A percentile compares a stretch with the other conserved stretches of the same genome.
These are phyloP conservation scores for Podabrus alpinus DNA, from an alignment of 2,888 invertebrate genomes.

Conservation along the genomic window DNA sequence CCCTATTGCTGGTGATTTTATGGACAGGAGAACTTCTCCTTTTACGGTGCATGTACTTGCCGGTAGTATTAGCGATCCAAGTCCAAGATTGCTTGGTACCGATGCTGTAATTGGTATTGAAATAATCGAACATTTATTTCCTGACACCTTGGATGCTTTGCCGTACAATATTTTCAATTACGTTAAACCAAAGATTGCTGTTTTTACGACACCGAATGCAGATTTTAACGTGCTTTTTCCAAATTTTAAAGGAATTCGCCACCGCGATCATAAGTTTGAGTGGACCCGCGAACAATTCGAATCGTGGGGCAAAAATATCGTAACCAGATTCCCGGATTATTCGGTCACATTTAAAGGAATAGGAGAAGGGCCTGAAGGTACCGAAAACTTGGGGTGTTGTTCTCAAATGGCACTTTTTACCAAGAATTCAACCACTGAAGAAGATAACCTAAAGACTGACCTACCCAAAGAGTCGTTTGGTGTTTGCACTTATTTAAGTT, in stretches of 20 bases:
- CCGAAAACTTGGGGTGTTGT: constrained; percentile 68
- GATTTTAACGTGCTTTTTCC: constrained; percentile 86
- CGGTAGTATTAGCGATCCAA: constrained; percentile 80
- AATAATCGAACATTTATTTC: constrained; percentile 86
- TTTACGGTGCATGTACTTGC: constrained; percentile 67
- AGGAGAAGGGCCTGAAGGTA: constrained; percentile 71
- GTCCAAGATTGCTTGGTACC: constrained; percentile 66
- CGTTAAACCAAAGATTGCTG: constrained; percentile 75
- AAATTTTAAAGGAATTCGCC: constrained; percentile 69
- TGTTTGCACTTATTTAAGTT: constrained; percentile 45
- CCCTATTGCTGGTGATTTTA: constrained; percentile 64
- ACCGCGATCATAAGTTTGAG: constrained; percentile 93
- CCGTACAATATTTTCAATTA: constrained; percentile 81
- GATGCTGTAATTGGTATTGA: constrained; percentile 87
- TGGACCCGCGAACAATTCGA: constrained; percentile 86
- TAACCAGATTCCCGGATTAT: constrained; percentile 73
- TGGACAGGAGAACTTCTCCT: constrained; percentile 60
- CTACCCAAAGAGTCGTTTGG: constrained; percentile 40
- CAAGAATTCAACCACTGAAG: constrained; percentile 28
- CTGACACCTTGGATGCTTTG: constrained; percentile 72
- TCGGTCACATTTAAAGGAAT: constrained; percentile 75
- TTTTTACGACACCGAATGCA: constrained; percentile 90
- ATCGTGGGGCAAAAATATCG: constrained; percentile 78
- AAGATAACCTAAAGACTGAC: not conserved
- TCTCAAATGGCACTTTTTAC: constrained; percentile 84